Evolutionary conservation across 2,888 invertebrate genomes (phyloP), one percentile per base, ranked within the genome.

Genomic region (Seladonia tumulorum): DNA sequence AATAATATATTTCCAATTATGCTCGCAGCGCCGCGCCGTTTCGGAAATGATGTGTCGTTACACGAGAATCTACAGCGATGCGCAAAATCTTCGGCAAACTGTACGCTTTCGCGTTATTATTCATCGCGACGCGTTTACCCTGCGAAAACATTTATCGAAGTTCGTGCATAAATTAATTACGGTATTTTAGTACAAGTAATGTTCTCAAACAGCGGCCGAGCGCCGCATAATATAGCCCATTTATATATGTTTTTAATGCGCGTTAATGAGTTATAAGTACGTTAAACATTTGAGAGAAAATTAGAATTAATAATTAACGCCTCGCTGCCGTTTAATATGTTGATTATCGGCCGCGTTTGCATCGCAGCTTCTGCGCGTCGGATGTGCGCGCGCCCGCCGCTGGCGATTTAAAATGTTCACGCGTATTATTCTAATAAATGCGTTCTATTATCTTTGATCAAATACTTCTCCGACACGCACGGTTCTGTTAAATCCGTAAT

Each of bases 241-340:
- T 86, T 79, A 81, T 85, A 79, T 82, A 49, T 79, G 86, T 82
- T 86, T 86, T 86, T 85, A 86, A 85, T 79, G 76, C 70, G 79
- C 74, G 86, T 79, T 86, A 87, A 86, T 86, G 82, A 85, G 85
- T 82, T 87, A 79, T 82, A 86, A 86, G 79, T 79, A 82, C 70
- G 76, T 85, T 82, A 86, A 86, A 87, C 79, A 86, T 87, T 87
- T 86, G 86, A 79, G 60, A 75, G 82, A 66, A 79, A 84, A 87
- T 87, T 85, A 87, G 86, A 86, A 86, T 87, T 79, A 87, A 87
- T 86, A 86, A 86, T 86, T 86, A 85, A 86, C 79, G 82, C 63
- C 75, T 66, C 82, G 75, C 57, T 74, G 85, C 76, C 70, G 70
- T 79, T 85, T 86, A 86, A 87, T 77, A 81, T 81, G 81, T 79